phyloP scores from a whole-genome alignment of 2,888 invertebrate species.

The Lasioglossum leucozonium region DNA sequence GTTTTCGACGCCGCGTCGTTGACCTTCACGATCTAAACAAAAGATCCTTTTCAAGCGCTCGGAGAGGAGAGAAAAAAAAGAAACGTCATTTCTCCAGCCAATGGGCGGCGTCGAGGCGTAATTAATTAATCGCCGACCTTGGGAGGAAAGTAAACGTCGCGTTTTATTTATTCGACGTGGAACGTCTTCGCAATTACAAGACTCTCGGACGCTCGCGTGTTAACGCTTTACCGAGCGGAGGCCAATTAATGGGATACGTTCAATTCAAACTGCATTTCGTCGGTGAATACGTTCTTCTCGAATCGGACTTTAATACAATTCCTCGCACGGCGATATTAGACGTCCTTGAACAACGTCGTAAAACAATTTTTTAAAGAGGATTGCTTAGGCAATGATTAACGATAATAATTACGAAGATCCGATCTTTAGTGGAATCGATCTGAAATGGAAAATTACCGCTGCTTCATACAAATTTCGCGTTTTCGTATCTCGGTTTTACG shows the following conservation, averaged over 20 bases:
- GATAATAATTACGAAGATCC: constrained; percentile 1
- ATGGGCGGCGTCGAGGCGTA: constrained; percentile 24
- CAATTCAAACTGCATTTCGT: not conserved
- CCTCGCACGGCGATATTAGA: not conserved
- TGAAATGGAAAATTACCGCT: not conserved
- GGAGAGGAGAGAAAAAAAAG: not conserved
- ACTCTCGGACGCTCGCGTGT: not conserved
- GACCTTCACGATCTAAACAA: not conserved
- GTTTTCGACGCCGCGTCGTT: not conserved
- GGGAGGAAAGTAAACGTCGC: constrained; percentile 34
- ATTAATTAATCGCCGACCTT: constrained; percentile 45
- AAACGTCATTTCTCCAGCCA: constrained; percentile 14
- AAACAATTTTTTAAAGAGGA: not conserved
- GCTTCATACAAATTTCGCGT: not conserved
- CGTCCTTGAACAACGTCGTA: not conserved
- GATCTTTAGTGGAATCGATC: not conserved
- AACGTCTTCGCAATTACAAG: not conserved
- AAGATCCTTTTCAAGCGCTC: not conserved
- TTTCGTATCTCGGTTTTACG: not conserved
- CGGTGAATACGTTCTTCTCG: no score
- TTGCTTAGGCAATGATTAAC: not conserved
- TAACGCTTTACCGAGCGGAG: not conserved
- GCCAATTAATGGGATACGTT: not conserved
- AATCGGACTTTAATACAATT: not conserved
- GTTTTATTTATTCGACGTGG: constrained; percentile 30